phyloP scores from a whole-genome alignment of 2,888 invertebrate genomes.

The Aethes cnicana region DNA sequence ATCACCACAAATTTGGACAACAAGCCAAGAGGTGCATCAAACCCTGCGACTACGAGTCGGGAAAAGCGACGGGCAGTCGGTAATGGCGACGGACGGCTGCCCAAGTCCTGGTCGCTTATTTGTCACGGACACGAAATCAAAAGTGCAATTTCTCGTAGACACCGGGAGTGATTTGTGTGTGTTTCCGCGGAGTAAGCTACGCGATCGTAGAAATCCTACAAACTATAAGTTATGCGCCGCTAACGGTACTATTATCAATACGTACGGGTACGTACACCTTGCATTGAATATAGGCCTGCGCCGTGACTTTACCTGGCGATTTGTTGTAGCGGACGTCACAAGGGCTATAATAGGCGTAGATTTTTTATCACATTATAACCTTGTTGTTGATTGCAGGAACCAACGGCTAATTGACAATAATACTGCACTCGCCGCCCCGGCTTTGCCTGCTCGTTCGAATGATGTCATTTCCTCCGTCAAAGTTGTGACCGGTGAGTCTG shows the following conservation, averaged over 20 bases:
- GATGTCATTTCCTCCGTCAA: slow-evolving; percentile 1
- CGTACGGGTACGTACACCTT: slow-evolving; percentile 29
- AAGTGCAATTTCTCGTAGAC: neutral
- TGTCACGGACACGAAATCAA: neutral
- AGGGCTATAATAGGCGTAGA: neutral
- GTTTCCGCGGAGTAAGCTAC: slow-evolving; percentile 19
- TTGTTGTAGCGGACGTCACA: neutral
- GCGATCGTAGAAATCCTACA: slow-evolving; percentile 9
- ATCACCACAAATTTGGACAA: neutral
- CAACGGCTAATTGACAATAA: neutral
- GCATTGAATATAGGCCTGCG: slow-evolving; percentile 21
- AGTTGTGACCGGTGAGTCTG: neutral
- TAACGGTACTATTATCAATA: slow-evolving; percentile 29
- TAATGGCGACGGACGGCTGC: neutral
- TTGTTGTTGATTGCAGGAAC: neutral
- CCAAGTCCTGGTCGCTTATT: neutral
- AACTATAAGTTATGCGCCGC: slow-evolving; percentile 29
- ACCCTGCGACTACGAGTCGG: slow-evolving; percentile 3
- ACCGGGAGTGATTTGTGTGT: slow-evolving; percentile 18
- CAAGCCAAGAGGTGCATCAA: neutral
- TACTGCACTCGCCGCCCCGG: neutral
- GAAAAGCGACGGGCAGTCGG: neutral
- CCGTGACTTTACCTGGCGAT: slow-evolving; percentile 4
- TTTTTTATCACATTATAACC: neutral
- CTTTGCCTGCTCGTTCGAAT: neutral